phyloP scores from a whole-genome alignment of 2,888 invertebrate species.

The Drosophila pseudotakahashii region DNA sequence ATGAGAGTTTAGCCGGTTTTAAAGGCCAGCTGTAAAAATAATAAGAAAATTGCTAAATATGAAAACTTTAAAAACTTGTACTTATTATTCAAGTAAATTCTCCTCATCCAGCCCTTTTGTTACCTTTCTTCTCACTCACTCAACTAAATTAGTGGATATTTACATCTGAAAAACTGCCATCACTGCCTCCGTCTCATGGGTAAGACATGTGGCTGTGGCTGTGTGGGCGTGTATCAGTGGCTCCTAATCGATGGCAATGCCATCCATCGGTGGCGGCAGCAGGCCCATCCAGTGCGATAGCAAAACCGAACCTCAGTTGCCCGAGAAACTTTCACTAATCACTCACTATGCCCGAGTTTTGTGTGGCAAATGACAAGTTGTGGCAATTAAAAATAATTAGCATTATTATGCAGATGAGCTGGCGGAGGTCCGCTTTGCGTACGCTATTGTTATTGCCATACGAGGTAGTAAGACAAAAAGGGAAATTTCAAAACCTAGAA shows the following conservation, averaged over 20 bases:
- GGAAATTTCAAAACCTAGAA: constrained; percentile 69
- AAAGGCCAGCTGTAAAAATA: background rate
- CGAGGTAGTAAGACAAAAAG: constrained; percentile 34
- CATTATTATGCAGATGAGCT: constrained; percentile 75
- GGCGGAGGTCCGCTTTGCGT: constrained; percentile 42
- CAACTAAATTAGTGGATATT: background rate
- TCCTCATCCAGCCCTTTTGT: background rate
- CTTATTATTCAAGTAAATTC: no score
- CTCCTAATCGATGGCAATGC: constrained; percentile 28
- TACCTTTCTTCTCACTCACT: background rate
- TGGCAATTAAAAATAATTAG: constrained; percentile 76
- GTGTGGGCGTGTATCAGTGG: constrained; percentile 13
- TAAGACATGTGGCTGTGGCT: constrained; percentile 3
- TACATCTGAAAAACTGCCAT: background rate
- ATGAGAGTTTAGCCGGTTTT: constrained; percentile 8
- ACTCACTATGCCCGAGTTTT: constrained; percentile 24
- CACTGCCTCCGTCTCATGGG: background rate
- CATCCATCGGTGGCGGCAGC: constrained; percentile 18
- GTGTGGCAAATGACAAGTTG: constrained; percentile 62
- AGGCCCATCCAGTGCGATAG: constrained; percentile 8
- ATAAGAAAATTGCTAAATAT: no score
- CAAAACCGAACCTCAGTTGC: constrained; percentile 20
- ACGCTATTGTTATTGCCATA: constrained; percentile 59
- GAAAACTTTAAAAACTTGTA: no score
- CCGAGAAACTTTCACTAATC: constrained; percentile 62